Conservation (phyloP, 2,113 vertebrate genomes). For the Salvelinus alpinus region DNA sequence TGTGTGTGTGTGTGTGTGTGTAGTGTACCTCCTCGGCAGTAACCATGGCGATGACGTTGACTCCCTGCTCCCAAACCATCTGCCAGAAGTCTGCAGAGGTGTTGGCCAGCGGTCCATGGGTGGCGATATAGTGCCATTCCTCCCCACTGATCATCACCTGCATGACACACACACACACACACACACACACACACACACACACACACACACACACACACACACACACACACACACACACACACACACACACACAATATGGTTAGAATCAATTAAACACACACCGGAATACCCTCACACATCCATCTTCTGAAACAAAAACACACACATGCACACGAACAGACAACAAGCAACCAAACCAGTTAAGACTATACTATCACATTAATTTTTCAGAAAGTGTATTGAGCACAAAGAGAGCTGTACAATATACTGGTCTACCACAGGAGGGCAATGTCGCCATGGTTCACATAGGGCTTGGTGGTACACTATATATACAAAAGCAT, state of each 20-base stretch:
- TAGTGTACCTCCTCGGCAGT: conserved; percentile 84
- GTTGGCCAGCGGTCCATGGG: conserved; percentile 88
- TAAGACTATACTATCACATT: not conserved
- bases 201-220: no score
- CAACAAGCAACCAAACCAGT: not conserved
- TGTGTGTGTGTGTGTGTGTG: no score
- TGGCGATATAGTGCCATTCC: conserved; percentile 95
- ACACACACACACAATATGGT: not conserved
- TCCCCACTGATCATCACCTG: conserved; percentile 85
- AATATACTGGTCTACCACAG: conserved; percentile 23
- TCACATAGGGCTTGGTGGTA: no score
- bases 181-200: no score
- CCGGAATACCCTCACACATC: not conserved
- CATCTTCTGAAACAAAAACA: not conserved
- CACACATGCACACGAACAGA: conserved; percentile 22
- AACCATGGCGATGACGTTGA: conserved; percentile 96
- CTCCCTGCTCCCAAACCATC: conserved; percentile 97
- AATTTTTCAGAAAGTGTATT: not conserved
- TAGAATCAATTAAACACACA: not conserved
- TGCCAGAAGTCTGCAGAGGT: conserved; percentile 99
- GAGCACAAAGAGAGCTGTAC: not conserved
- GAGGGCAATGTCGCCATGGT: conserved; percentile 38
- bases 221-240: not conserved
- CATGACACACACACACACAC: conserved; percentile 6
- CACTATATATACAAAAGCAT: no score